Evolutionary conservation across 30 jellyfish, hydroid and myxozoan genomes (phyloP), one percentile per base, ranked within the genome.

Genomic region (Aurelia sp.): DNA sequence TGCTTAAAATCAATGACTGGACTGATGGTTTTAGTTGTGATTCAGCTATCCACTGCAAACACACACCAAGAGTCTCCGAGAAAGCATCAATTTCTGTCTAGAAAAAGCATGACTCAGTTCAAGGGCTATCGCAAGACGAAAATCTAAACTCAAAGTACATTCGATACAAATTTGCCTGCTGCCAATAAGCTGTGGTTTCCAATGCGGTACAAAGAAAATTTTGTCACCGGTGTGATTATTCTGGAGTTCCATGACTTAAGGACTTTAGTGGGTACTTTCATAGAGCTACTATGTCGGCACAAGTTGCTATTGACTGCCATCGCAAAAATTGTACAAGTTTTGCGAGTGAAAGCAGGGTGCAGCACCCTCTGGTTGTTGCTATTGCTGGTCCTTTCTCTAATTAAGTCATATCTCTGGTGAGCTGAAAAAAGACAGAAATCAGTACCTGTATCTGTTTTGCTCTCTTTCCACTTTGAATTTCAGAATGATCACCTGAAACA

Each of bases 21-120:
- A 78, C 79, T 8, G 60, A 67, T 40, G 72, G 85, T 40, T 74
- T 77, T 19, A 91, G 88, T 31, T 83, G 89, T n/a, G 86, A 67
- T 67, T 91, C 95, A 65, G 97, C 87, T 24, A 91, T 33, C 97
- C 97, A 91, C 18, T 78, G 90, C 65, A 91, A 69, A 47, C 88
- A 76, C 9, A 85, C 44, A 27, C 87, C 86, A 41, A 91, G 72
- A 30, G 77, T 81, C 52, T 85, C 95, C 10, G 68, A 64, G 52
- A 66, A 84, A 10, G 89, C 55, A 63, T 65, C 66, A 27, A 82
- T 35, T 17, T 82, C 92, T 12, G 41, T 51, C 92, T 78, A 60
- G 19, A 75, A 11, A 75, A 27, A 40, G 16, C 20, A 74, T 5
- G 44, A 19, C 4, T 44, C 24, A 48, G 31, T 40, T 72, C 24